Evolutionary conservation across 1,140 invertebrate genomes (phyloP), one percentile per base, ranked within the genome.

Genomic region (Teleopsis dalmanni): DNA sequence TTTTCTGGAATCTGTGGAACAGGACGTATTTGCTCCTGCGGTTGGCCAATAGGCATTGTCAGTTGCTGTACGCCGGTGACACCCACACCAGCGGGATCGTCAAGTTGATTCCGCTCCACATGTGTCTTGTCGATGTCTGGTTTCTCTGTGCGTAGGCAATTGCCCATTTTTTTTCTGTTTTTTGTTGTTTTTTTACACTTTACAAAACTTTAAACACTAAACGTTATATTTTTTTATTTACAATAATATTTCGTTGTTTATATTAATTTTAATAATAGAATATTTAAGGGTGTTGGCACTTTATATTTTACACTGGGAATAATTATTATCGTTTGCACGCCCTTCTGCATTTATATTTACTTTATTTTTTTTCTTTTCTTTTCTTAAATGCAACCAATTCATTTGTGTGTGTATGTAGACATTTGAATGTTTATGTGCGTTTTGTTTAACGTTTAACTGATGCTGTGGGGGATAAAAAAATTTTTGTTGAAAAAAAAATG

Each of bases 1-100:
- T 79, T 80, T 44, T 80, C 80, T 54, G 80, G 77, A 43, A 74
- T 68, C 43, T 73, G 73, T 13, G 74, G 71, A n/a, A 73, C 70
- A 58, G 67, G 67, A 31, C 63, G 57, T 35, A 66, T 60, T 47
- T 70, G 67, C 47, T 70, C 67, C 26, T 62, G 54, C 10, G 67
- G 66, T 53, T 70, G 67, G 9, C 62, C 65, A 19, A 51, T 45
- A 53, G 52, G 50, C 27, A 68, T 53, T 2, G 53, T 46, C 11
- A 57, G 59, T 37, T 67, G 64, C 13, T 55, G 62, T 13, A 69
- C 62, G 31, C 62, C 58, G 13, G 55, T 47, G 11, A 55, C 62
- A 16, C 33, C 27, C 9, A 58, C 56, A 11, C 42, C 58, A 14
- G 50, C 52, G 19, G 60, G 50, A 51, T 69, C 65, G 14, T 68